A percentile compares a stretch with the other conserved stretches of the same genome.
Evolutionary conservation across 37 sponge, comb jelly and placozoan genomes (phyloP).

Genomic region (Agelas oroides): DNA sequence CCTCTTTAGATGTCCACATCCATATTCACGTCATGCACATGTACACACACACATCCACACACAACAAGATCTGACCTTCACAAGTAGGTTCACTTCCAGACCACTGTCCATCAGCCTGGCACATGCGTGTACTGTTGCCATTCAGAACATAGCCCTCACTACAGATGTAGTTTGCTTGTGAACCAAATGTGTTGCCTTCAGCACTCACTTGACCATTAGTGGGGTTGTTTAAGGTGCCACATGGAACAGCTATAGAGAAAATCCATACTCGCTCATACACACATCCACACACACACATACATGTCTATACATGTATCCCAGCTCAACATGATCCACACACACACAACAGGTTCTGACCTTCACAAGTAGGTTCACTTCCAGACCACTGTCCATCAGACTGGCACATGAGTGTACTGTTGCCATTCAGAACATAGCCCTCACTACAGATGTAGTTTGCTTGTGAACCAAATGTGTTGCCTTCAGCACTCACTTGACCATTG

Average conservation of each 20-base stretch:
- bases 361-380: constrained; percentile 16
- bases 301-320: too few species aligned
- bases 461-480: background rate
- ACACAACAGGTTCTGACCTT: background rate
- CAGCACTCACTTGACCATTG: background rate
- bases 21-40: too few species aligned
- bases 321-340: too few species aligned
- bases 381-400: constrained; percentile 10
- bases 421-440: background rate
- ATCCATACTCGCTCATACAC: too few species aligned
- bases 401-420: background rate
- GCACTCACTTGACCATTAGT: background rate
- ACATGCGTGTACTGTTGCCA: background rate
- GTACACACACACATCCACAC: too few species aligned
- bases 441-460: constrained; percentile 7
- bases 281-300: too few species aligned
- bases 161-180: constrained; percentile 6
- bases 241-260: background rate
- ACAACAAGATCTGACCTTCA: too few species aligned
- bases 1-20: too few species aligned
- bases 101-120: constrained; percentile 11
- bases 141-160: background rate
- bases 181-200: background rate
- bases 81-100: constrained; percentile 16
- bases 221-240: constrained; percentile 1